Conservation (phyloP, 2,888 invertebrate genomes). For the Volucella inflata region DNA sequence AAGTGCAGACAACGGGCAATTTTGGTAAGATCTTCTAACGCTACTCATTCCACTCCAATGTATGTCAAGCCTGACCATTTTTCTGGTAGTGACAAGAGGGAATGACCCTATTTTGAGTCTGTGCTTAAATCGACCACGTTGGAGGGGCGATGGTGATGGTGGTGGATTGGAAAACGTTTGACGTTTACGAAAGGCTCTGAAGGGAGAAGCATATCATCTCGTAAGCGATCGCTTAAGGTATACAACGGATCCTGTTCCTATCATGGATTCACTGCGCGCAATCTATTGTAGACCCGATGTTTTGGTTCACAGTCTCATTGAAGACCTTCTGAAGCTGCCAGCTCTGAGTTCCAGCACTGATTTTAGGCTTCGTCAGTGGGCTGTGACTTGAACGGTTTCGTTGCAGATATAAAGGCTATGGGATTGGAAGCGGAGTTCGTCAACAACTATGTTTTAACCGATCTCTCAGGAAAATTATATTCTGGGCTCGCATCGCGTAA, state of each 20-base stretch:
- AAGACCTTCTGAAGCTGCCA: background rate
- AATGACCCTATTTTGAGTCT: too few species aligned
- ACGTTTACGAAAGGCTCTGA: conserved; percentile 1
- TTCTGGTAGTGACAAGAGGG: too few species aligned
- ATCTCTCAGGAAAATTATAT: background rate
- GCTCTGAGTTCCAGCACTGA: background rate
- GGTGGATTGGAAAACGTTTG: conserved; percentile 6
- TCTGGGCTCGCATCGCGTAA: too few species aligned
- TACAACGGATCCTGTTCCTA: too few species aligned
- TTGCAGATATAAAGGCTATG: background rate
- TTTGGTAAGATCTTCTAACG: background rate
- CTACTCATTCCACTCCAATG: background rate
- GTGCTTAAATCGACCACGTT: too few species aligned
- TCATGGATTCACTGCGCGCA: too few species aligned
- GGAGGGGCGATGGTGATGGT: background rate
- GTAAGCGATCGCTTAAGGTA: conserved; percentile 26
- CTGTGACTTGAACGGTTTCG: background rate
- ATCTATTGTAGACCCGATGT: too few species aligned
- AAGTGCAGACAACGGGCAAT: too few species aligned
- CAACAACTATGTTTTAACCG: background rate
- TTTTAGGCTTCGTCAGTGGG: conserved; percentile 12
- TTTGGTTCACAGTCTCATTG: conserved; percentile 18
- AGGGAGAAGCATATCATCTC: conserved; percentile 1
- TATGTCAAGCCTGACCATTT: too few species aligned
- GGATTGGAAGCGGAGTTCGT: background rate